phyloP scores from a whole-genome alignment of 1,140 invertebrate genomes.

The Philaenus spumarius region DNA sequence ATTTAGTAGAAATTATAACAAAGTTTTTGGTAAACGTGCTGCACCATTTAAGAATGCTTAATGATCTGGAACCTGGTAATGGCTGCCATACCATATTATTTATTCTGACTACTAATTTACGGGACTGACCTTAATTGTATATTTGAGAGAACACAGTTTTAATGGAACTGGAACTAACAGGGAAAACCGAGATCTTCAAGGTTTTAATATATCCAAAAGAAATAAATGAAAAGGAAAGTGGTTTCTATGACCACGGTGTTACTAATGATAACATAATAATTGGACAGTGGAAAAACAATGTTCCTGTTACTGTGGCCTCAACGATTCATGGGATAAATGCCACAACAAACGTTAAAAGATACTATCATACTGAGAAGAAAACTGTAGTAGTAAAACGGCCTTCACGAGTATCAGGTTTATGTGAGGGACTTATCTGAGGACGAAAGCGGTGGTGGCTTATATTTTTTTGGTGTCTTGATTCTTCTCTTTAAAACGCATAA shows the following conservation, averaged over 20 bases:
- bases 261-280: conserved; percentile 11
- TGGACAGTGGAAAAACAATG: conserved; percentile 5
- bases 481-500: no score
- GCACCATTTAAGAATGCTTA: conserved; percentile 5
- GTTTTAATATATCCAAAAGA: no score
- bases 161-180: conserved; percentile 5
- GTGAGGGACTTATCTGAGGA: no score
- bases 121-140: neutral
- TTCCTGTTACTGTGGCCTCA: conserved; percentile 6
- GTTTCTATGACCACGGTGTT: conserved; percentile 4
- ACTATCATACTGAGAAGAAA: conserved; percentile 1
- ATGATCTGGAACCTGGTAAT: no score
- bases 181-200: no score
- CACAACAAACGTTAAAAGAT: conserved; percentile 3
- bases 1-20: no score
- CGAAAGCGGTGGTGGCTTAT: no score
- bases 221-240: no score
- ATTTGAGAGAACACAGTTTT: neutral
- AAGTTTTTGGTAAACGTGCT: no score
- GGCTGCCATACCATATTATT: conserved; percentile 1
- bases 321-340: conserved; percentile 7
- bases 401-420: neutral
- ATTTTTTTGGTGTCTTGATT: no score
- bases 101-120: no score
- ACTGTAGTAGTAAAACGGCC: conserved; percentile 7